A percentile compares a stretch with the other conserved stretches of the same genome.
These are phyloP conservation scores for Akabosia matsudoensis DNA, from an alignment of 1,140 invertebrate genomes.

Conservation along the genomic window DNA sequence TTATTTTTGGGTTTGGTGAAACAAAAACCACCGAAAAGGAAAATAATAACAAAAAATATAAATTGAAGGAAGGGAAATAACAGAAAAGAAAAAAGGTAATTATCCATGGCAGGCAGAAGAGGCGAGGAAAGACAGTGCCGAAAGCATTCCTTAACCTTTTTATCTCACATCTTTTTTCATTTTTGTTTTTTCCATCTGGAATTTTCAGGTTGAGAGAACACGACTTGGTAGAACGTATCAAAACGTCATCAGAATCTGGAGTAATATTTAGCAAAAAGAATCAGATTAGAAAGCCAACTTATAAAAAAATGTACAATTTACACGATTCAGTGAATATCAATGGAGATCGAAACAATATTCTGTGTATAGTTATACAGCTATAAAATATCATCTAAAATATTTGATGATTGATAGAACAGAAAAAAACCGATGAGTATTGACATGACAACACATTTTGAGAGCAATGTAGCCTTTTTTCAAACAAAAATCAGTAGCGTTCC, in stretches of 20 bases:
- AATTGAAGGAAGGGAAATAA: conserved; percentile 11
- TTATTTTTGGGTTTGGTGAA: no score
- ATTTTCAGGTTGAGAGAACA: neutral
- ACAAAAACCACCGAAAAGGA: no score
- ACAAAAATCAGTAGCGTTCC: conserved; percentile 7
- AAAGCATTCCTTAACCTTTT: conserved; percentile 18
- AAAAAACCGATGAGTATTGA: no score
- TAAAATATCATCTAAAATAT: no score
- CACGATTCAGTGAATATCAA: neutral
- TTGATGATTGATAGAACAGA: no score
- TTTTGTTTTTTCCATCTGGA: neutral
- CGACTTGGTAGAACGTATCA: no score
- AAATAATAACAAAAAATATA: no score
- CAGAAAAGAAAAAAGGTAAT: conserved; percentile 17
- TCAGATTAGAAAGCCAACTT: neutral
- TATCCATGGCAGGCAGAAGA: neutral
- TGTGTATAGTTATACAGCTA: no score
- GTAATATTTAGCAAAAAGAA: neutral
- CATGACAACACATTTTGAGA: neutral
- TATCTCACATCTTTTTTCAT: neutral
- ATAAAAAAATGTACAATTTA: conserved; percentile 12
- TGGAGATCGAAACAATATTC: neutral
- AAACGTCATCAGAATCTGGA: conserved; percentile 12
- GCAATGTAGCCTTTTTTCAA: neutral
- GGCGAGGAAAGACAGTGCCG: conserved; percentile 9